Evolutionary conservation across 1,140 invertebrate genomes (phyloP).

Genomic region (Oryzaephilus surinamensis): DNA sequence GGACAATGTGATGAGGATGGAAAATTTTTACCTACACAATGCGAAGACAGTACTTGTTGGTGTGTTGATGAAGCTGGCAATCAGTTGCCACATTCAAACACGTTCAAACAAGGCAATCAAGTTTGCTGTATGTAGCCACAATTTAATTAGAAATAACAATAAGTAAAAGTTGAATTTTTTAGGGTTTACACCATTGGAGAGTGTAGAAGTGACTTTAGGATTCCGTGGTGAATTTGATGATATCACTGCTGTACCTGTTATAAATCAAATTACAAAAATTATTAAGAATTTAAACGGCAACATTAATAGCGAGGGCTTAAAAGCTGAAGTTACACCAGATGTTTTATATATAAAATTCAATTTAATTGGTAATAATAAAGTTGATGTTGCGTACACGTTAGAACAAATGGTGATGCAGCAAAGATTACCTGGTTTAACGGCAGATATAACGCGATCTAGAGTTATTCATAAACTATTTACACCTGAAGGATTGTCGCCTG

Average conservation of each 20-base stretch:
- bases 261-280: slow-evolving; percentile 42
- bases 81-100: slow-evolving; percentile 50
- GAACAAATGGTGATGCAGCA: slow-evolving; percentile 54
- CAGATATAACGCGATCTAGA: slow-evolving; percentile 53
- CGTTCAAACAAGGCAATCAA: slow-evolving; percentile 50
- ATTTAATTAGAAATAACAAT: background rate
- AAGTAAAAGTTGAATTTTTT: slow-evolving; percentile 16
- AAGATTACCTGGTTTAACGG: slow-evolving; percentile 43
- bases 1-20: slow-evolving; percentile 54
- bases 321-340: slow-evolving; percentile 44
- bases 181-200: slow-evolving; percentile 49
- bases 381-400: slow-evolving; percentile 52
- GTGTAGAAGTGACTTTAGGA: slow-evolving; percentile 48
- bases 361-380: slow-evolving; percentile 50
- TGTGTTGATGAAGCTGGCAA: slow-evolving; percentile 80
- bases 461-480: slow-evolving; percentile 46
- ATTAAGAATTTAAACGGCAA: slow-evolving; percentile 44
- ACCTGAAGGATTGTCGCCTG: slow-evolving; percentile 27
- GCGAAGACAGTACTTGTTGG: slow-evolving; percentile 64
- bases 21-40: slow-evolving; percentile 63
- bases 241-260: slow-evolving; percentile 34
- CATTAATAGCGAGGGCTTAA: slow-evolving; percentile 42
- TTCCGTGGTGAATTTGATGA: slow-evolving; percentile 46
- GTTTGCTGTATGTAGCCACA: slow-evolving; percentile 44
- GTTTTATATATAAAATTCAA: slow-evolving; percentile 48